Percentiles rank a stretch among this genome's conserved stretches.
phyloP scores from a whole-genome alignment of 1,140 invertebrate species.

The Bombus vancouverensis region DNA sequence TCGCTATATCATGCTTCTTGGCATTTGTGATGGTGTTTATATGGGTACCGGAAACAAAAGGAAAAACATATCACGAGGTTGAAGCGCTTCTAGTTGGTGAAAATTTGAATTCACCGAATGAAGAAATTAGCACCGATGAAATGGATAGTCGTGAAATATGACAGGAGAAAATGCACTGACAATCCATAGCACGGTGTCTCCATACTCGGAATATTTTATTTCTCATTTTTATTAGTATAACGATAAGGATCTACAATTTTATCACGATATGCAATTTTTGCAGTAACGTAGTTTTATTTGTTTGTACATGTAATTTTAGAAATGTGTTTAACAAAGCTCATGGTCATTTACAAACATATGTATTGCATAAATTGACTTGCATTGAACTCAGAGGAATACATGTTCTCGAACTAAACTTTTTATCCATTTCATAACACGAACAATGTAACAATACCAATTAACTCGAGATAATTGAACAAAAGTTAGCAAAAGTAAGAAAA shows the following conservation, averaged over 20 bases:
- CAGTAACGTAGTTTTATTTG: not conserved
- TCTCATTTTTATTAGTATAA: too few species aligned
- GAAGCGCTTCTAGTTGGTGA: slow-evolving; percentile 68
- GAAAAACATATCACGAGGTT: slow-evolving; percentile 80
- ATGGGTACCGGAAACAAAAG: slow-evolving; percentile 81
- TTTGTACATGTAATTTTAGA: not conserved
- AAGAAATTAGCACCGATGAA: rapidly evolving
- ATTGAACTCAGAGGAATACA: rapidly evolving
- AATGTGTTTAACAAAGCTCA: not conserved
- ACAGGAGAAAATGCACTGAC: not conserved
- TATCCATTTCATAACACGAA: too few species aligned
- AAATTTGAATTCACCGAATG: rapidly evolving
- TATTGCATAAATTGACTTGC: too few species aligned
- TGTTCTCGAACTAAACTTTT: too few species aligned
- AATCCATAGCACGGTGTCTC: not conserved
- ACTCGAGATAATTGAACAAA: not conserved
- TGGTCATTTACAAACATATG: too few species aligned
- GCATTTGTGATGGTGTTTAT: slow-evolving; percentile 76
- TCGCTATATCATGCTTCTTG: slow-evolving; percentile 78
- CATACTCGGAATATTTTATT: not conserved
- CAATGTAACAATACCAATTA: not conserved
- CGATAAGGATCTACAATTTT: not conserved
- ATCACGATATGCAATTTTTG: not conserved
- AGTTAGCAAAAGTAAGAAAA: not conserved
- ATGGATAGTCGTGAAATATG: too few species aligned